A percentile compares a stretch with the other conserved stretches of the same genome.
Evolutionary conservation across 2,113 vertebrate genomes (phyloP).

Genomic region (Oxyura jamaicensis): DNA sequence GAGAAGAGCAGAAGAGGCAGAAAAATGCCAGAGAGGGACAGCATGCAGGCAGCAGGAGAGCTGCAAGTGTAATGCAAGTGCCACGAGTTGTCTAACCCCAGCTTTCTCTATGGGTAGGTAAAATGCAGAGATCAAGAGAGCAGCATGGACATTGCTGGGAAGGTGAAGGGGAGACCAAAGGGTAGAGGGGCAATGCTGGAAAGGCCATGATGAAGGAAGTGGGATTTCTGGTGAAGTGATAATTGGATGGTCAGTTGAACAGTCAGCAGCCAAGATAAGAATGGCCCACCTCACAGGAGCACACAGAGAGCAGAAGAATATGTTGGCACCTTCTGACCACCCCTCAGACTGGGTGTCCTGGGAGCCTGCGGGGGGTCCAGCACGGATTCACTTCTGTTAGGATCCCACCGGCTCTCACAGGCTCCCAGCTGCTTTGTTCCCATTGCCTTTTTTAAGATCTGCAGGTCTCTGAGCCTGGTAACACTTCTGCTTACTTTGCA

Average conservation of each 20-base stretch:
- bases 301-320: neutral
- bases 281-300: neutral
- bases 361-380: neutral
- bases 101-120: neutral
- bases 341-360: neutral
- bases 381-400: neutral
- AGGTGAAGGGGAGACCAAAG: neutral
- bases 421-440: neutral
- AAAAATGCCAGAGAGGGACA: neutral
- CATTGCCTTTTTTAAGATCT: slow-evolving; percentile 1
- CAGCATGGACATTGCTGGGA: neutral
- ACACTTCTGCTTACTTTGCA: slow-evolving; percentile 36
- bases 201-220: neutral
- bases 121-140: neutral
- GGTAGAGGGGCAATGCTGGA: neutral
- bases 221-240: neutral
- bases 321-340: neutral
- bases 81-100: neutral
- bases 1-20: neutral
- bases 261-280: neutral
- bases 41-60: neutral
- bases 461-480: neutral
- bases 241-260: neutral
- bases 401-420: neutral
- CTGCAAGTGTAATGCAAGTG: neutral